These are phyloP conservation scores for Eudasyphora cyanicolor DNA, from an alignment of 2,888 invertebrate species.

Conservation along the genomic window DNA sequence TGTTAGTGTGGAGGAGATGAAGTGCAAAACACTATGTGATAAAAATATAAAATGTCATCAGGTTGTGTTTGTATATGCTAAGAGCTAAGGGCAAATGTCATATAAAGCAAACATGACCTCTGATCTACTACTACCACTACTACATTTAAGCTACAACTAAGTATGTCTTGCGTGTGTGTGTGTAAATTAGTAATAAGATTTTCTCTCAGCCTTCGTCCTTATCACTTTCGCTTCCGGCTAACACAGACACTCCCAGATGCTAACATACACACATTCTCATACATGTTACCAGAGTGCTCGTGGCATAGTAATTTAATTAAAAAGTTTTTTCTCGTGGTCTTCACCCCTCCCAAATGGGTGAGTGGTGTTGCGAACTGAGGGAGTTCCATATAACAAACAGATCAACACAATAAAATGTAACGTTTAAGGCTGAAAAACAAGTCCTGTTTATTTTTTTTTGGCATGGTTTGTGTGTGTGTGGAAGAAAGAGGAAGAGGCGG, in stretches of 20 bases:
- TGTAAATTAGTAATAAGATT: slow-evolving; percentile 8
- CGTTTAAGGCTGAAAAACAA: not conserved
- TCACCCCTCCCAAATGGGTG: slow-evolving; percentile 3
- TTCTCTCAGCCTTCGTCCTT: not conserved
- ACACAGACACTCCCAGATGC: not conserved
- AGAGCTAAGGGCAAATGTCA: slow-evolving; percentile 24
- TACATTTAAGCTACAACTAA: not conserved
- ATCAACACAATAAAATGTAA: not conserved
- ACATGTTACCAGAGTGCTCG: slow-evolving; percentile 19
- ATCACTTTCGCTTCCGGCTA: not conserved
- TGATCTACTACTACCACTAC: slow-evolving; percentile 3
- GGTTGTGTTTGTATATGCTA: slow-evolving; percentile 41
- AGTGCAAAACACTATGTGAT: slow-evolving; percentile 18
- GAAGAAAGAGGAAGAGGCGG: too few relatives aligned
- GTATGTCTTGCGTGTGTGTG: not conserved
- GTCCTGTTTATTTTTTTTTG: not conserved
- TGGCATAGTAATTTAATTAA: slow-evolving; percentile 62
- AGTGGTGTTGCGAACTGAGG: too few relatives aligned
- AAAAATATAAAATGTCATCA: slow-evolving; percentile 50
- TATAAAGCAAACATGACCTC: not conserved
- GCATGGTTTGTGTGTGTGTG: not conserved
- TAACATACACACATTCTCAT: slow-evolving; percentile 17
- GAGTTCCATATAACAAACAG: not conserved
- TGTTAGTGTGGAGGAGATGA: not conserved
- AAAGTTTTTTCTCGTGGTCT: slow-evolving; percentile 25